These are phyloP conservation scores for Ophiodon elongatus DNA, from an alignment of 2,113 vertebrate species.

Conservation along the genomic window DNA sequence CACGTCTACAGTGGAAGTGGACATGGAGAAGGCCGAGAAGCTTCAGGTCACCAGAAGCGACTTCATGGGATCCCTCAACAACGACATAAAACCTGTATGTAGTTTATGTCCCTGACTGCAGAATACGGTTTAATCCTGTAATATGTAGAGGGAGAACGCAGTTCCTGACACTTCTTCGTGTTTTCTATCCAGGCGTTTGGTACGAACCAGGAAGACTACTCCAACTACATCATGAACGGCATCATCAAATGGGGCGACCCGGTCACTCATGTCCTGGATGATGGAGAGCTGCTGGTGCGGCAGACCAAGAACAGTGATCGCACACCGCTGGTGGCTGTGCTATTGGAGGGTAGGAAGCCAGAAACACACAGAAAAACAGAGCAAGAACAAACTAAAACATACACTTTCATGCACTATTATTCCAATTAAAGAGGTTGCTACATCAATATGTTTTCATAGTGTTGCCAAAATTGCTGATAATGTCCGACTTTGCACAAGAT, in stretches of 20 bases:
- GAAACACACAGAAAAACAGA: neutral
- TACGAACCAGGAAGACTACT: constrained; percentile 98
- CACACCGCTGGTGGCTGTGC: constrained; percentile 95
- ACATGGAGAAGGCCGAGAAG: constrained; percentile 97
- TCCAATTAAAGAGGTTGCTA: neutral
- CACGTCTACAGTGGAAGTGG: constrained; percentile 96
- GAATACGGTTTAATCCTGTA: neutral
- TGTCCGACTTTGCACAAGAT: neutral
- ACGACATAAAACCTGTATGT: constrained; percentile 97
- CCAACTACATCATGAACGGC: constrained; percentile 98
- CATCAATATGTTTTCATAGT: neutral
- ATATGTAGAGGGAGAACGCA: neutral
- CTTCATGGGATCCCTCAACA: constrained; percentile 95
- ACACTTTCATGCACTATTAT: neutral
- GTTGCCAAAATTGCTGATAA: neutral
- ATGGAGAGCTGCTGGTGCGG: constrained; percentile 96
- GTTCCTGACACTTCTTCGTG: neutral
- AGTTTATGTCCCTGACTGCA: no score
- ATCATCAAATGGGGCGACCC: constrained; percentile 99
- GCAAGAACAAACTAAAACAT: neutral
- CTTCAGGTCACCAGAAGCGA: constrained; percentile 92
- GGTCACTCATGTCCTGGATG: constrained; percentile 92
- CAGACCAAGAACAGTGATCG: constrained; percentile 99
- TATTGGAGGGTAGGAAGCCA: constrained; percentile 91
- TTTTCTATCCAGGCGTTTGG: constrained; percentile 90